Conservation (phyloP, 2,888 invertebrate species). For the Melangyna quadrimaculata region DNA sequence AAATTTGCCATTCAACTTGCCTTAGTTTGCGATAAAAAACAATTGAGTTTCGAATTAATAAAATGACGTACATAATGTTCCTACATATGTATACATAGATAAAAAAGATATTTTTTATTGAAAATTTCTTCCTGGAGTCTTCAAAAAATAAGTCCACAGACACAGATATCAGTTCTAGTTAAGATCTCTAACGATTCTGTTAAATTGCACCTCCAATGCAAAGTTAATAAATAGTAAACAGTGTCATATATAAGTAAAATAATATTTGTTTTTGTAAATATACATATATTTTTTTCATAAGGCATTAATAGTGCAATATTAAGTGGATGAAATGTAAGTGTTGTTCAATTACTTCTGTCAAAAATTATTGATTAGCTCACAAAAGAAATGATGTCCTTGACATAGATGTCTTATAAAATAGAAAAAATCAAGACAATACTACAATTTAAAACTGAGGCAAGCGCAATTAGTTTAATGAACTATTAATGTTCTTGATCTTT, state of each 20-base stretch:
- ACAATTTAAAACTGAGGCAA: too few species aligned
- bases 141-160: not conserved
- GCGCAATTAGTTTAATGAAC: not conserved
- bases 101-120: too few species aligned
- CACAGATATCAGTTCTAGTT: conserved; percentile 6
- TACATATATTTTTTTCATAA: not conserved
- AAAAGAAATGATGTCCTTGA: not conserved
- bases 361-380: not conserved
- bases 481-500: not conserved
- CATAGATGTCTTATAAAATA: too few species aligned
- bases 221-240: not conserved
- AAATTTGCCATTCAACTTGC: not conserved
- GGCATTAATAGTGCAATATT: not conserved
- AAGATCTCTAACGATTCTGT: conserved; percentile 19
- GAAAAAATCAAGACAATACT: too few species aligned
- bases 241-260: not conserved
- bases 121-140: conserved; percentile 27
- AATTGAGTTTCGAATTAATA: conserved; percentile 51
- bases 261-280: not conserved
- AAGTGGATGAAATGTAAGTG: not conserved
- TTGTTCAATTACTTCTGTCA: not conserved
- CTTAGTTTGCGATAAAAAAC: not conserved
- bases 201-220: not conserved
- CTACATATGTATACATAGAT: not conserved
- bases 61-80: not conserved